Conservation (phyloP, 1,140 invertebrate species). For the Neodiprion pinetum region DNA sequence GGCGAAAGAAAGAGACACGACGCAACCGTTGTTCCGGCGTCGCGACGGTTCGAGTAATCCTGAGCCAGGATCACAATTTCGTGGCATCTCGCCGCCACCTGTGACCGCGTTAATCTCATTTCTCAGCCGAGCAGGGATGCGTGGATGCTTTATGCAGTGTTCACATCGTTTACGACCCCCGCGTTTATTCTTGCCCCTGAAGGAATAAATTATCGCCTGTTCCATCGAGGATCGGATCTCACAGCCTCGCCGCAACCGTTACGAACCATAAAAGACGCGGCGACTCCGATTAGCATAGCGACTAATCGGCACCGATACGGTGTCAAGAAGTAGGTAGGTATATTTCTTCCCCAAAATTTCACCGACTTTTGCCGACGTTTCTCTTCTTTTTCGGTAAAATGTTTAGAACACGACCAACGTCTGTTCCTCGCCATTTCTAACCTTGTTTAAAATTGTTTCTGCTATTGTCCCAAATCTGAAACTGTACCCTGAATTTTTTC, state of each 20-base stretch:
- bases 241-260: background rate
- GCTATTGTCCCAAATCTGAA: too few relatives aligned
- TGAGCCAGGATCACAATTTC: background rate
- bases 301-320: background rate
- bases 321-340: too few relatives aligned
- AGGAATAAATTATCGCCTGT: background rate
- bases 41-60: too few relatives aligned
- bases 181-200: background rate
- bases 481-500: too few relatives aligned
- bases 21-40: too few relatives aligned
- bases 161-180: background rate
- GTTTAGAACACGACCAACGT: too few relatives aligned
- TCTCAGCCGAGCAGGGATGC: background rate
- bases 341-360: too few relatives aligned
- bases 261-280: background rate
- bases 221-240: background rate
- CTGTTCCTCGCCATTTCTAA: too few relatives aligned
- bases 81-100: background rate
- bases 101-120: conserved; percentile 3
- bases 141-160: conserved; percentile 7
- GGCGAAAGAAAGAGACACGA: too few relatives aligned
- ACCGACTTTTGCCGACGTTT: too few relatives aligned
- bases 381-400: too few relatives aligned
- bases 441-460: too few relatives aligned
- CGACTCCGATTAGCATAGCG: background rate